phyloP scores from a whole-genome alignment of 2,797 vertebrate species.

The Parauchenoglanis punctatus region DNA sequence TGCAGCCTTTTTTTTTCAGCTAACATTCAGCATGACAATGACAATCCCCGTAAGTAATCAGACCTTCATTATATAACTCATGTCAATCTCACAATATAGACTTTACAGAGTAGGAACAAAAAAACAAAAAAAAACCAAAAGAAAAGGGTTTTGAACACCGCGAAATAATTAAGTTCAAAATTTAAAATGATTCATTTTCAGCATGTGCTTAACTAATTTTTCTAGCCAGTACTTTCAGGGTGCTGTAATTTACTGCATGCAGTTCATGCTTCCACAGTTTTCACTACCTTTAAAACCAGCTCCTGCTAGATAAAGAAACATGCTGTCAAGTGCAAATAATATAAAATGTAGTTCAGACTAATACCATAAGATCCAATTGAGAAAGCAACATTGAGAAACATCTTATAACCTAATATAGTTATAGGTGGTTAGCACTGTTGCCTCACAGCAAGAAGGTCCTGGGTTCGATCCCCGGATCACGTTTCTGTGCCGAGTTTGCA shows the following conservation, averaged over 20 bases:
- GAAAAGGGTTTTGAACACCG: not conserved
- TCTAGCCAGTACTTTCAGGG: not conserved
- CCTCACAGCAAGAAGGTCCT: too few species aligned
- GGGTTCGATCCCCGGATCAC: too few species aligned
- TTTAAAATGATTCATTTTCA: not conserved
- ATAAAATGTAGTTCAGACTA: not conserved
- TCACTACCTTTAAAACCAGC: not conserved
- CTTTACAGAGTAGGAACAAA: not conserved
- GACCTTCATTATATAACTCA: not conserved
- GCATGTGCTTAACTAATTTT: not conserved
- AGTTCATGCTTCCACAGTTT: not conserved
- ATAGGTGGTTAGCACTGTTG: too few species aligned
- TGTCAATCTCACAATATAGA: not conserved
- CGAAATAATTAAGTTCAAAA: not conserved
- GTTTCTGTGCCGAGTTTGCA: too few species aligned
- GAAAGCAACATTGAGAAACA: not conserved
- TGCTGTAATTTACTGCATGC: not conserved
- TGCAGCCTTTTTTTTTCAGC: not conserved
- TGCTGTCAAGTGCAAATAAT: not conserved
- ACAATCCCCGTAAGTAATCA: not conserved
- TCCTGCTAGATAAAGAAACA: not conserved
- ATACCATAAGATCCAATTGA: not conserved
- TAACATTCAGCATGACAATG: not conserved
- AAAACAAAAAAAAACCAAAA: too few species aligned
- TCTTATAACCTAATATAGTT: not conserved